These are phyloP conservation scores for Brachionus asplanchnoidis DNA, from an alignment of 1,140 invertebrate species.

Conservation along the genomic window DNA sequence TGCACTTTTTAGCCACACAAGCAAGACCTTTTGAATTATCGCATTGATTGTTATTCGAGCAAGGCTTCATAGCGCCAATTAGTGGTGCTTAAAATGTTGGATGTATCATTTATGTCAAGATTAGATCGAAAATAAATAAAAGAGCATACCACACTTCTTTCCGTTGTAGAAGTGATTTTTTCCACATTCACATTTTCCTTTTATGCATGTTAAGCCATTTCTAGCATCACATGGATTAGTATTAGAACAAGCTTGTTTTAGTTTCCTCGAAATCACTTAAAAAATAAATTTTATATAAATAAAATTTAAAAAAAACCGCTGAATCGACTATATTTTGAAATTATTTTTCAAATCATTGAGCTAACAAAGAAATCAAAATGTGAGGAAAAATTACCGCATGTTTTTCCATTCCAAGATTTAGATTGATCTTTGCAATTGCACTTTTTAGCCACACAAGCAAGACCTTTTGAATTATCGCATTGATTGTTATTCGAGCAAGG, in stretches of 20 bases:
- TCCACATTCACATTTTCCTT: neutral
- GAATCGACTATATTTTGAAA: no score
- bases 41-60: neutral
- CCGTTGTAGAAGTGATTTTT: neutral
- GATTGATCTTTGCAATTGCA: no score
- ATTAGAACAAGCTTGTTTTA: neutral
- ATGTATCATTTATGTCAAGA: no score
- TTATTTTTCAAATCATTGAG: no score
- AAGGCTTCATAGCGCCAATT: neutral
- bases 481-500: no score
- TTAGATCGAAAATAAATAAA: neutral
- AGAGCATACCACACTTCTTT: neutral
- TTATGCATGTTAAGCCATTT: neutral
- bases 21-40: neutral
- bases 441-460: no score
- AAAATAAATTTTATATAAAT: neutral
- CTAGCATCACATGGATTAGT: neutral
- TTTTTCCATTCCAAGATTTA: no score
- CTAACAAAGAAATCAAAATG: no score
- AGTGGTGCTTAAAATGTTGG: neutral
- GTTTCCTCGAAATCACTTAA: neutral
- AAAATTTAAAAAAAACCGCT: neutral
- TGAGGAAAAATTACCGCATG: no score
- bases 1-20: neutral
- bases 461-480: no score